These are phyloP conservation scores for Junonia oenone DNA, from an alignment of 2,888 invertebrate species.

Conservation along the genomic window DNA sequence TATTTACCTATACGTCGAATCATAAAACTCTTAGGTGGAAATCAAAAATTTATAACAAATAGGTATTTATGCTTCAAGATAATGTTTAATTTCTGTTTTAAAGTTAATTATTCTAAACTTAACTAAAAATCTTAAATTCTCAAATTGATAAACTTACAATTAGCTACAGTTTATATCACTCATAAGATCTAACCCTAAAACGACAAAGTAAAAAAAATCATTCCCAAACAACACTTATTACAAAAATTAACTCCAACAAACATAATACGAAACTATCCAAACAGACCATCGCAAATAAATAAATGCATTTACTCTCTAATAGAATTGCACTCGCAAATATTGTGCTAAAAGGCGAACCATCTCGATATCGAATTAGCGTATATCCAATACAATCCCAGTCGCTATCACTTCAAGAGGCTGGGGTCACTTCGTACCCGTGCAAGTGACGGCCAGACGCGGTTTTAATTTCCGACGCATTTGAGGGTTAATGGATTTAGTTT, in stretches of 20 bases:
- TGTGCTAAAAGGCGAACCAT: conserved; percentile 25
- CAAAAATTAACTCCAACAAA: not conserved
- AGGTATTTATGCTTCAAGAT: no score
- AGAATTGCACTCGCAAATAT: conserved; percentile 22
- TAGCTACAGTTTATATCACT: no score
- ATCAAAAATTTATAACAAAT: no score
- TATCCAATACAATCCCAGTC: conserved; percentile 20
- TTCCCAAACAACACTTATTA: no score
- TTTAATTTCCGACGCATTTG: not conserved
- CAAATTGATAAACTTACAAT: no score
- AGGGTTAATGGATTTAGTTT: not conserved
- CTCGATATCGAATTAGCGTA: conserved; percentile 24
- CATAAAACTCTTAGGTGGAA: no score
- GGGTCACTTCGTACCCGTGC: conserved; percentile 8
- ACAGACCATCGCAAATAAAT: conserved; percentile 4
- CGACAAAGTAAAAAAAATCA: no score
- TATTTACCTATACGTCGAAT: no score
- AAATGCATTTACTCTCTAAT: conserved; percentile 16
- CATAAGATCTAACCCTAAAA: no score
- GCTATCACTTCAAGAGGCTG: conserved; percentile 28
- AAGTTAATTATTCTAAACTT: no score
- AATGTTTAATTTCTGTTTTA: no score
- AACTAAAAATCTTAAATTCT: no score
- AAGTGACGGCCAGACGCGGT: conserved; percentile 16
- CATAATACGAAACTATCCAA: not conserved